Base-by-base conservation (phyloP, 2,888 invertebrate species). In the Napeogenes inachia region DNA sequence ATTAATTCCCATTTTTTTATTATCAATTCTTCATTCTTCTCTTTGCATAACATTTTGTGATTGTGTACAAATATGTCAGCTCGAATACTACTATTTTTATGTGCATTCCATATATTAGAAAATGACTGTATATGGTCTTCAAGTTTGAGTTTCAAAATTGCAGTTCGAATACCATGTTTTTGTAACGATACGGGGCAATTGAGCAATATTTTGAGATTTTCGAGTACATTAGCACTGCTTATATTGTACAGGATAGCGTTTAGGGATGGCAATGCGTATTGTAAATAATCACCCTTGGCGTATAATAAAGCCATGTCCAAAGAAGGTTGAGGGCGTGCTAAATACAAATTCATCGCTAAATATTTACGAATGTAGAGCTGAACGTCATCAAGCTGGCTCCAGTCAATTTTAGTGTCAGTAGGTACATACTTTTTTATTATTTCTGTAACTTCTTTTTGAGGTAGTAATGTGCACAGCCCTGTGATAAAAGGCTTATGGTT, bases 211-310 rank as follows among this genome's bases (percentile, higher is more conserved):
- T 70, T 69, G 21, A 85, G 67, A 61, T 76, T 63, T 8, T 76
- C 63, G 4, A 68, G 71, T 59, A 74, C 73, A 50, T 75, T 71
- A 13, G 30, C 64, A 21, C 67, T 62, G 57, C 78, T 82, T 53
- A 83, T 63, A 64, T 84, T 80, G 47, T 77, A 70, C n/a, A 82
- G 71, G 42, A 86, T 68, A 5, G 87, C 73, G 61, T 71, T 76
- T 8, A 88, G 70, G 21, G 88, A 85, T 3, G 83, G 80, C 13
- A 87, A 73, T 8, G 76, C 73, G 62, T 73, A 82, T 65, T 86
- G 84, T 47, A 87, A 73, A 64, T 86, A 87, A 68, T 88, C 86
- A 33, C 85, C 84, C 72, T 79, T 82, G 3, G 86, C 84, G 64
- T 80, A 89, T 59, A 64, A 72, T 42, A 88, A 67, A 2, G 84